Percentiles rank a stretch among this genome's conserved stretches.
Evolutionary conservation across 2,888 invertebrate species (phyloP).

Genomic region (Nemoura dubitans): DNA sequence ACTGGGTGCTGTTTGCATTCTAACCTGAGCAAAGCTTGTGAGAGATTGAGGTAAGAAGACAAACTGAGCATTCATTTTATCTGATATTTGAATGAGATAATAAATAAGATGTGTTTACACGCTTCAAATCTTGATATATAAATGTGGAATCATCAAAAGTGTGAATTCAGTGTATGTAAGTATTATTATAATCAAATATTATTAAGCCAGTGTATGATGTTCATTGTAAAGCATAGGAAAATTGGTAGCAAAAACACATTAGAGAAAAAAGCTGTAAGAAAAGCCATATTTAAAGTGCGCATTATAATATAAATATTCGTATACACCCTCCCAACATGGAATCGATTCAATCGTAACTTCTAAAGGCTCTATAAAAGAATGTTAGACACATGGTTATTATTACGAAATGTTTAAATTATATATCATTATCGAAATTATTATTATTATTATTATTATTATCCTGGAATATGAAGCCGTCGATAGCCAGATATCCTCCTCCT

Average conservation of each 20-base stretch:
- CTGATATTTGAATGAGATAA: neutral
- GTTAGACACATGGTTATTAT: neutral
- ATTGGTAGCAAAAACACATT: neutral
- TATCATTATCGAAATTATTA: neutral
- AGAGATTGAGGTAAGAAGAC: neutral
- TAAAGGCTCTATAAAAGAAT: neutral
- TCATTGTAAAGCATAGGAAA: neutral
- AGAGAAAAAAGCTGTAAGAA: neutral
- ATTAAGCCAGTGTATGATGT: neutral
- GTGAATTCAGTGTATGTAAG: neutral
- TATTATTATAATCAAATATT: neutral
- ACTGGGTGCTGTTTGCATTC: conserved; percentile 40
- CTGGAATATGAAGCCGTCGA: neutral
- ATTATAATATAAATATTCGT: neutral
- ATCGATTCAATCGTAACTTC: neutral
- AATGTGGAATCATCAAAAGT: neutral
- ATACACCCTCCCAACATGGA: neutral
- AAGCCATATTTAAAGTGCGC: neutral
- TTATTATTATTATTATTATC: neutral
- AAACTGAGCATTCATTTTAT: neutral
- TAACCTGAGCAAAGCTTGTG: conserved; percentile 38
- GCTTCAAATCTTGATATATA: neutral
- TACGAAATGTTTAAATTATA: neutral
- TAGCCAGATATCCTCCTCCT: neutral
- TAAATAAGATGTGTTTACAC: neutral